phyloP scores from a whole-genome alignment of 2,113 vertebrate genomes.

The Mormyrus iriodes region DNA sequence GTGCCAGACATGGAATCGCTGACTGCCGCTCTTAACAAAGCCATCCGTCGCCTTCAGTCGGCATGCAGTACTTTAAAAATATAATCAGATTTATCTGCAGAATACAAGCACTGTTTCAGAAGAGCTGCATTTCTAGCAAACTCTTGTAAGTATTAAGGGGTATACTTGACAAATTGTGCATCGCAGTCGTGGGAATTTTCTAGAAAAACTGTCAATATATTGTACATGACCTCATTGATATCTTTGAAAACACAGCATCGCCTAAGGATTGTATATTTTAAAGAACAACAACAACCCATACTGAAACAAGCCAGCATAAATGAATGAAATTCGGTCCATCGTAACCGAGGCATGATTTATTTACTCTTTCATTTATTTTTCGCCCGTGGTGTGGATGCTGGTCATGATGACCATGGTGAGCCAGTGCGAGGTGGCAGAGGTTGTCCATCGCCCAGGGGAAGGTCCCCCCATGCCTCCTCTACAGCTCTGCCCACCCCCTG shows the following conservation, averaged over 20 bases:
- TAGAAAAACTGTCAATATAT: not conserved
- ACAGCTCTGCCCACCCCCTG: not conserved
- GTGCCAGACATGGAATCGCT: not conserved
- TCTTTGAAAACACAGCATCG: not conserved
- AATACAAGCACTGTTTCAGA: not conserved
- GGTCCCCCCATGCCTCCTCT: not conserved
- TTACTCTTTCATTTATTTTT: not conserved
- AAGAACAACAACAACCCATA: not conserved
- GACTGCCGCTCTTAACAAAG: not conserved
- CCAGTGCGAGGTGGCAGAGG: not conserved
- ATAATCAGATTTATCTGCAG: not conserved
- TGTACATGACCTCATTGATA: not conserved
- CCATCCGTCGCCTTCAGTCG: not conserved
- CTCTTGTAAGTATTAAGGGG: not conserved
- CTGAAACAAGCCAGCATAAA: not conserved
- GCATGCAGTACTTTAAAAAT: not conserved
- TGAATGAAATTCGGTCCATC: not conserved
- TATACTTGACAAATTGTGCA: not conserved
- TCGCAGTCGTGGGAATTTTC: not conserved
- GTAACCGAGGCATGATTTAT: not conserved
- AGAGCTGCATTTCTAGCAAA: not conserved
- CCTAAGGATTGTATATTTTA: not conserved
- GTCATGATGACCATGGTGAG: constrained; percentile 3
- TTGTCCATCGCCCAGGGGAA: constrained; percentile 40
- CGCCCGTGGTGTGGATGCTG: constrained; percentile 20